Evolutionary conservation across 2,113 vertebrate genomes (phyloP), one percentile per base, ranked within the genome.

Genomic region (Myodes glareolus): DNA sequence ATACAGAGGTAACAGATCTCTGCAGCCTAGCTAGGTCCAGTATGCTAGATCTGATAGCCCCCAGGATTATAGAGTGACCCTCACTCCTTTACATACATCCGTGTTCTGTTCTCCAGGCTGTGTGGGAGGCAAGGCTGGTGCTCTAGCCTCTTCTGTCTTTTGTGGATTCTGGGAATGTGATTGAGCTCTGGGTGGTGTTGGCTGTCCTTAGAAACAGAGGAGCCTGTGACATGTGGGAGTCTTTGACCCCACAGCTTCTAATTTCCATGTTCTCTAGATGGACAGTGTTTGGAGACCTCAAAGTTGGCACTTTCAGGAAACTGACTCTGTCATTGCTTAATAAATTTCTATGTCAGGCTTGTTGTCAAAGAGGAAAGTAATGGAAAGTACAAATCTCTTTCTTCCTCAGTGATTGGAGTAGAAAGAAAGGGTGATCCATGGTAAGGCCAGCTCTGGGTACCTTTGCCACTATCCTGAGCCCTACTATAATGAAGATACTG

Each of bases 251-350:
- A 3, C 3, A 45, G 16, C 47, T 17, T 25, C 55, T 31, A 39
- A 4, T 52, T 58, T 17, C 16, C 11, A 7, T 9, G 36, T 63
- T 65, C 42, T 29, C 3, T 50, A 31, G 61, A 16, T 0, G 8
- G 50, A 75, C 33, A 9, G 13, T 63, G 10, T 0, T 9, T 9
- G 1, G 23, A 12, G 72, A 52, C 45, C 25, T 25, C n/a, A 14
- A 31, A 19, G 45, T 55, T 10, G 23, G 27, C 1, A 3, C n/a
- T 87, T 82, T 84, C 8, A 58, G 68, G 70, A 70, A 52, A 10
- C 7, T 11, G 33, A 52, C 23, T 6, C 0, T 39, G 1, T 39
- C 0, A 27, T 12, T 3, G 27, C 10, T 29, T 4, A 45, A 23
- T n/a, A 50, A 52, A 36, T 68, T 39, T 68, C 70, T 6, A 0